Percentiles rank a stretch among this genome's conserved stretches.
These are phyloP conservation scores for Aurelia sp. DNA, from an alignment of 30 jellyfish, hydroid and myxozoan genomes.

Conservation along the genomic window DNA sequence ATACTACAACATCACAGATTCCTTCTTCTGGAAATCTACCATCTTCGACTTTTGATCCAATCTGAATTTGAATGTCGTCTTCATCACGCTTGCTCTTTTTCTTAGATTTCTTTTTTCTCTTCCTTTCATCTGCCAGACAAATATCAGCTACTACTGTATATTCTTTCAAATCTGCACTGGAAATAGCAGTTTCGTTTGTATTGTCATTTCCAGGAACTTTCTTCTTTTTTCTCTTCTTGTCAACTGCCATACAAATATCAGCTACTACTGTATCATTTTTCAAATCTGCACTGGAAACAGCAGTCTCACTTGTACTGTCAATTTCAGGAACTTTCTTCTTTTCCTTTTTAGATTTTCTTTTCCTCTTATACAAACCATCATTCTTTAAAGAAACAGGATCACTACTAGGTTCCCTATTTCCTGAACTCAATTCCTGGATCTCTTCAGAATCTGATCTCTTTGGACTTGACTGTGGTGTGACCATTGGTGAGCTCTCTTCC, in stretches of 20 bases:
- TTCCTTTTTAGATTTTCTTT: no score
- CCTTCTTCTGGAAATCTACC: no score
- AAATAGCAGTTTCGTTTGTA: no score
- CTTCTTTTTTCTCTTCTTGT: constrained; percentile 8
- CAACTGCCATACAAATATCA: not conserved
- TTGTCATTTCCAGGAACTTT: no score
- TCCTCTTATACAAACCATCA: no score
- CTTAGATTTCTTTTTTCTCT: constrained; percentile 9
- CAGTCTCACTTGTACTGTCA: no score
- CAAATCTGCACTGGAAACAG: no score
- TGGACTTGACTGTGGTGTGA: constrained; percentile 24
- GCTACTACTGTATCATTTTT: not conserved
- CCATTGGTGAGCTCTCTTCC: constrained; percentile 35
- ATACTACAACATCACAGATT: no score
- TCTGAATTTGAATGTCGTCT: not conserved
- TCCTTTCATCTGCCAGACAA: not conserved
- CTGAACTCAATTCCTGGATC: not conserved
- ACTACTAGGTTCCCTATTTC: not conserved
- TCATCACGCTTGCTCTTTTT: not conserved
- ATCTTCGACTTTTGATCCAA: no score
- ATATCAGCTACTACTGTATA: not conserved
- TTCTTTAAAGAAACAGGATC: no score
- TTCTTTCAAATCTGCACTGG: not conserved
- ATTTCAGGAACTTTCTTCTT: no score
- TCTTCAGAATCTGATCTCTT: constrained; percentile 11